Evolutionary conservation across 2,888 invertebrate genomes (phyloP), one percentile per base, ranked within the genome.

Genomic region (Salticus scenicus): DNA sequence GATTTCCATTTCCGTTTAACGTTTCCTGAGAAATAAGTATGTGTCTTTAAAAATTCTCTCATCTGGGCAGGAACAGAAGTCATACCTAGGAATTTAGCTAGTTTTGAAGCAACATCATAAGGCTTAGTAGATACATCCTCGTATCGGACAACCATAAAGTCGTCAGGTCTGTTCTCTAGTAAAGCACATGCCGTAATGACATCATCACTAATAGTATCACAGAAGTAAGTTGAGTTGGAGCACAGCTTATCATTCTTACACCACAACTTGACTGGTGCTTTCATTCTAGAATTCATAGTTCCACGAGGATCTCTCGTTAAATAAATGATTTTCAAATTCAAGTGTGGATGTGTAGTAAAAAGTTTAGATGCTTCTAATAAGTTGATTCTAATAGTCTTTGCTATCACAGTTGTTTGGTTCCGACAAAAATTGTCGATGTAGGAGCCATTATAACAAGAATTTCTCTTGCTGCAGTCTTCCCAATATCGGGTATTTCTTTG

Each of bases 31-130:
- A 78, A 67, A 41, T 64, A 72, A 10, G 82, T 87, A 41, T 88
- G 88, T 1, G 79, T 70, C 12, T 73, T 72, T 12, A 88, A 72
- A 24, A 79, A 88, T 0, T 30, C 27, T 8, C 47, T 37, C 8
- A 77, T 70, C 20, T 82, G 75, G 30, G 10, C n/a, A 20, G 86
- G 82, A 24, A 86, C 33, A n/a, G 47, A 47, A 12, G 33, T 20
- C n/a, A 81, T 14, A 4, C 89, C 91, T 90, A 88, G 75, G 76
- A 89, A 90, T 37, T 87, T 63, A 20, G 89, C 87, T 14, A 90
- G 74, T 5, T 76, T 74, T 20, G 79, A 75, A 17, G 89, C 87
- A 70, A 87, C 87, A 14, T 73, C 71, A 57, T 87, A 88, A 0
- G 89, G 88, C 42, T 88, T 70, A 17, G 77, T 75, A 7, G 89